These are phyloP conservation scores for Nomada hirtipes DNA, from an alignment of 2,888 invertebrate species.

Conservation along the genomic window DNA sequence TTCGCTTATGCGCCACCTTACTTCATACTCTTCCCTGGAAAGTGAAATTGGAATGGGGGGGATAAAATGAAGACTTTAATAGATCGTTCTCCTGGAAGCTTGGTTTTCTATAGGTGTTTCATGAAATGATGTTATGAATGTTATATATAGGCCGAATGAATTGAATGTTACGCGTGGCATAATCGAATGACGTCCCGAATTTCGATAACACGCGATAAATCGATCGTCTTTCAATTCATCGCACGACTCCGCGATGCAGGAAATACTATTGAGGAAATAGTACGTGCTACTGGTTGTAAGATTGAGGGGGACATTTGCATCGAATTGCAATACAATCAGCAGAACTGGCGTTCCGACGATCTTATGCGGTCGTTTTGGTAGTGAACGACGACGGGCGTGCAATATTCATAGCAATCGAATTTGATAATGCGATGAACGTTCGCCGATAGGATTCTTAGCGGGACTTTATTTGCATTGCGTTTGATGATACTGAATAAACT, in stretches of 20 bases:
- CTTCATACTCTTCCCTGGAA: background rate
- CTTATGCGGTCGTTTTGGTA: conserved; percentile 38
- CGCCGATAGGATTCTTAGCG: conserved; percentile 1
- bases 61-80: too few species aligned
- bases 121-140: too few species aligned
- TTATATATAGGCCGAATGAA: too few species aligned
- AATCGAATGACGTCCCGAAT: conserved; percentile 24
- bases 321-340: conserved; percentile 56
- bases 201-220: conserved; percentile 20
- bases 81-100: too few species aligned
- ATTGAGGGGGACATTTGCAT: conserved; percentile 48
- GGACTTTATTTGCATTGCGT: background rate
- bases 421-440: conserved; percentile 42
- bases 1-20: background rate
- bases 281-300: conserved; percentile 39
- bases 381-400: conserved; percentile 46
- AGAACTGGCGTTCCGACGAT: conserved; percentile 43
- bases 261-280: conserved; percentile 51
- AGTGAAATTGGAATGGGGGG: background rate
- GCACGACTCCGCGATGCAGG: conserved; percentile 40
- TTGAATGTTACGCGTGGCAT: background rate
- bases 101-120: too few species aligned
- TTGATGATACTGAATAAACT: background rate
- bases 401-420: conserved; percentile 40
- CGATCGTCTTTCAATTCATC: conserved; percentile 43